Base-by-base conservation (phyloP, 2,888 invertebrate species). In the Acrobasis suavella region DNA sequence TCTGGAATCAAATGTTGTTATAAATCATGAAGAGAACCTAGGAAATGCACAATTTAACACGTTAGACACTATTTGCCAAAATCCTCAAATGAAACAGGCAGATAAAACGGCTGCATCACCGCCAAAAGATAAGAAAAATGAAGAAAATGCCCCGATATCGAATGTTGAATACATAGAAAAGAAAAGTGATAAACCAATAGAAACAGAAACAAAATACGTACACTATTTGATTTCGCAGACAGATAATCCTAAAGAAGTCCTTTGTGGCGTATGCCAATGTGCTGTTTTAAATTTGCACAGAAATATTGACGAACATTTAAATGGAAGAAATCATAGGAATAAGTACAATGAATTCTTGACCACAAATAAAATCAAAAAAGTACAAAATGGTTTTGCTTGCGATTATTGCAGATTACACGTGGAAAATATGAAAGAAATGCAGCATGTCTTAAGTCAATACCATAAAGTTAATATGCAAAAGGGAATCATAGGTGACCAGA, bases 321-420 rank as follows among this genome's bases (percentile, higher is more conserved):
- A 56, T 42, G 56, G 56, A 12, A 56, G 12, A 14, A 56, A n/a
- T 42, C 56, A 56, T 42, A 56, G 14, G 8, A 56, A 42, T 8
- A 56, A 42, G 1, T 56, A 42, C 16, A 16, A 42, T 2, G 22
- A 56, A 22, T 42, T 17, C 9, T 42, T 56, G 15, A 6, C 42
- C 22, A 42, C 8, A 0, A 56, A 56, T 42, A 10, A 42, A 14
- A 17, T 46, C 3, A 42, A 9, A 5, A 42, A 42, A 14, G 42
- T 42, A 6, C 1, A 8, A 14, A 22, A 56, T 42, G 56, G 56
- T 2, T 56, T 42, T 14, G 8, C 16, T 42, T 56, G 56, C 16
- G 22, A 14, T 1, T 12, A 14, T 6, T 56, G 56, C 46, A 9
- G 12, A n/a, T 9, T 56, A 12, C 2, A 22, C 12, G 42, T 56